Conservation (phyloP, 2,888 invertebrate species). For the Idaea straminata region DNA sequence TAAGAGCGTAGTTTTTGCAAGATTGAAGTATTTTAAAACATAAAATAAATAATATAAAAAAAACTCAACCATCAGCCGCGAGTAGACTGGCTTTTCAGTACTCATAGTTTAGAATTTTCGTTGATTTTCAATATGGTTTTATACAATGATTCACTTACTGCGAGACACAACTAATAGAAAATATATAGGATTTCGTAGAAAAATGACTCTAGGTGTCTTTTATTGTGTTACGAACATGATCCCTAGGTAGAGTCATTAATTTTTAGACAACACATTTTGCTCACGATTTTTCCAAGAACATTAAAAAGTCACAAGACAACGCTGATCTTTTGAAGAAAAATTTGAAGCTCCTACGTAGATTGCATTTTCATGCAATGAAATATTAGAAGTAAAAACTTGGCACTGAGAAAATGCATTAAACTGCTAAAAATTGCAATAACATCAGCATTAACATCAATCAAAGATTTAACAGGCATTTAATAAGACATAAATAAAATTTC, state of each 20-base stretch:
- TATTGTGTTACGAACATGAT: not conserved
- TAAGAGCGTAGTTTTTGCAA: too few relatives aligned
- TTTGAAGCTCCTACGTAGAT: too few relatives aligned
- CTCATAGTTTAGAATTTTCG: too few relatives aligned
- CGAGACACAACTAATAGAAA: not conserved
- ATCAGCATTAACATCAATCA: not conserved
- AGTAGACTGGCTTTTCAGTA: too few relatives aligned
- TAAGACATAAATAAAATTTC: not conserved
- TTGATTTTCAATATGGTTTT: too few relatives aligned
- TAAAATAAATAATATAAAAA: too few relatives aligned
- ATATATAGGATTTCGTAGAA: not conserved
- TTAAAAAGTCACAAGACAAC: not conserved
- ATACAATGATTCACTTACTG: not conserved
- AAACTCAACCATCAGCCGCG: too few relatives aligned
- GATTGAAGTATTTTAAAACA: too few relatives aligned
- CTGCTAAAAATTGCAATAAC: not conserved
- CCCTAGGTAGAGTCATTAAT: not conserved
- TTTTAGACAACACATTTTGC: not conserved
- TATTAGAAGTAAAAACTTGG: not conserved
- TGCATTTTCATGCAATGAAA: not conserved
- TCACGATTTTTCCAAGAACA: not conserved
- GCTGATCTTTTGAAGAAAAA: not conserved
- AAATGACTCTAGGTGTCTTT: not conserved
- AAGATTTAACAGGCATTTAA: not conserved
- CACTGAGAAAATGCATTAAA: not conserved